phyloP scores from a whole-genome alignment of 2,888 invertebrate species.

The Dryococelus australis region DNA sequence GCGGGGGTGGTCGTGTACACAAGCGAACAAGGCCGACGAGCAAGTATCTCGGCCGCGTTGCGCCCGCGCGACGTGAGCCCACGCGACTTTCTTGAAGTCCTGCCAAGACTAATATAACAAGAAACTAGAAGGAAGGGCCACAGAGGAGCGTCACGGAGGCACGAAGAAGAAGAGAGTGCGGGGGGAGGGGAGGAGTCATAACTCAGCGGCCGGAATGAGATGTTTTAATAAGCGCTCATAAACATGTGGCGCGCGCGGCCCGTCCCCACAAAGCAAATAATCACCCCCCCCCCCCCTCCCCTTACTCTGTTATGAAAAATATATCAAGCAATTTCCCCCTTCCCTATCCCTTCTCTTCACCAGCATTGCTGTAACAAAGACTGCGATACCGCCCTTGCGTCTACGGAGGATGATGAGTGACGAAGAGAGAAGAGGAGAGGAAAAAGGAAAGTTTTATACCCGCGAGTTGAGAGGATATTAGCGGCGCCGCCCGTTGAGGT shows the following conservation, averaged over 20 bases:
- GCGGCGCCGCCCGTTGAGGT: neutral
- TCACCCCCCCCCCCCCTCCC: conserved; percentile 35
- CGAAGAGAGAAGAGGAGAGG: neutral
- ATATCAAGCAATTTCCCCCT: neutral
- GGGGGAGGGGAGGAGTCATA: conserved; percentile 33
- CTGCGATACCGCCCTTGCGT: neutral
- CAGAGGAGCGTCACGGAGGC: neutral
- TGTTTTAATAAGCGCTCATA: conserved; percentile 45
- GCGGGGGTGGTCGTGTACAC: no score
- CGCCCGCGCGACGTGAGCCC: neutral
- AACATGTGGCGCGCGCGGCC: conserved; percentile 33
- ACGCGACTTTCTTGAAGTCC: conserved; percentile 31
- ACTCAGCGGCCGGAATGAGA: conserved; percentile 43
- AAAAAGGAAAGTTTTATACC: neutral
- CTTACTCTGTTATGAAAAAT: conserved; percentile 11
- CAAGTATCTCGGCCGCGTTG: neutral
- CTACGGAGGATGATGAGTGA: neutral
- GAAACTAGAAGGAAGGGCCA: neutral
- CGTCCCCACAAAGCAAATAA: conserved; percentile 42
- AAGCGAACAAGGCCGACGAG: neutral
- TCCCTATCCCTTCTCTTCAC: neutral
- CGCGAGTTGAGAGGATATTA: neutral
- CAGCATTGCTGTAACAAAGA: neutral
- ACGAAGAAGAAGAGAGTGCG: no score
- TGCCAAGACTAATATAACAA: conserved; percentile 43